Conservation (phyloP, 2,888 invertebrate species). For the Volucella inflata region DNA sequence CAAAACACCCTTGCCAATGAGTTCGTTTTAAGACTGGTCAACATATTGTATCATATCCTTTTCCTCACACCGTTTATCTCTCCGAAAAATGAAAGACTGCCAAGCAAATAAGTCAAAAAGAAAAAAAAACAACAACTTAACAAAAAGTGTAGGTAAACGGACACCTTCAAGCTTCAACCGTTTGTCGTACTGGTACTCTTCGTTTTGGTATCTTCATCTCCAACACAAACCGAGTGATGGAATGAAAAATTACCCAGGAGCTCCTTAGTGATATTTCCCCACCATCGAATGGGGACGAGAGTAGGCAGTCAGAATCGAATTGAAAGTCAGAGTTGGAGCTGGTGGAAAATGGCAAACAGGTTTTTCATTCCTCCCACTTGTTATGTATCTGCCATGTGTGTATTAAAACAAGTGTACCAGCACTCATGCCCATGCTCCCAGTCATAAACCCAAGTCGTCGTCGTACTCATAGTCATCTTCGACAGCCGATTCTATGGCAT, state of each 20-base stretch:
- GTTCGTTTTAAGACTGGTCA: slow-evolving; percentile 1
- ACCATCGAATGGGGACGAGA: slow-evolving; percentile 42
- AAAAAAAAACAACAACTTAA: not conserved
- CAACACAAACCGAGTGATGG: slow-evolving; percentile 12
- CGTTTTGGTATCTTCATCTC: slow-evolving; percentile 4
- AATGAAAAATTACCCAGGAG: slow-evolving; percentile 69
- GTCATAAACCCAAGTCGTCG: too few species aligned
- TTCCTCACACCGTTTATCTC: not conserved
- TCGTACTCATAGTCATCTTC: not conserved
- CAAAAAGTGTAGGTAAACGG: slow-evolving; percentile 40
- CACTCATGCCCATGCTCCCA: not conserved
- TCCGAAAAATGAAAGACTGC: slow-evolving; percentile 1
- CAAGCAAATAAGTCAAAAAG: not conserved
- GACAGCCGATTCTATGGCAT: slow-evolving; percentile 33
- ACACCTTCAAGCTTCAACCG: too few species aligned
- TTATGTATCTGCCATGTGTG: slow-evolving; percentile 1
- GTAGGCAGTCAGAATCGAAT: slow-evolving; percentile 34
- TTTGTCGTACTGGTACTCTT: too few species aligned
- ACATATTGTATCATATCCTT: too few species aligned
- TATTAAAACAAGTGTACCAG: slow-evolving; percentile 62
- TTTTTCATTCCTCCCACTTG: slow-evolving; percentile 64
- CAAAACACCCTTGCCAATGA: slow-evolving; percentile 21
- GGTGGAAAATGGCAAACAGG: slow-evolving; percentile 47
- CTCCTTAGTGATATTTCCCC: slow-evolving; percentile 40
- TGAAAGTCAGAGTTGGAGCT: slow-evolving; percentile 23